Evolutionary conservation across 2,888 invertebrate species (phyloP).

Genomic region (Lacanobia oleracea): DNA sequence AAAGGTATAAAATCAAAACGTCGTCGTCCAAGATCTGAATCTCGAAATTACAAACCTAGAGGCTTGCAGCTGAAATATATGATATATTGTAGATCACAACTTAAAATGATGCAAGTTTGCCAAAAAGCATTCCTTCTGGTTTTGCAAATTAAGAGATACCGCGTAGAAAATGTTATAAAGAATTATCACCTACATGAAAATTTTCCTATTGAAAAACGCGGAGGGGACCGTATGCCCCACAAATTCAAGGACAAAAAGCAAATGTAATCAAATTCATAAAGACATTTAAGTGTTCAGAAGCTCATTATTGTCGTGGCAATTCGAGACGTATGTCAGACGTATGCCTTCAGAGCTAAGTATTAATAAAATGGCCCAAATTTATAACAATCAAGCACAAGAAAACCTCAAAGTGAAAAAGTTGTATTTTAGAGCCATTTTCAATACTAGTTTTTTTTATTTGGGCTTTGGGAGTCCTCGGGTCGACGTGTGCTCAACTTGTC

Average conservation of each 20-base stretch:
- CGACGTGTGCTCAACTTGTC: constrained; percentile 42
- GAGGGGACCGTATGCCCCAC: too few relatives aligned
- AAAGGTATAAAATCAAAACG: too few relatives aligned
- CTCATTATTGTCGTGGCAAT: constrained; percentile 8
- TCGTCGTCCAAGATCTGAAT: neutral
- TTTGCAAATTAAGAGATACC: too few relatives aligned
- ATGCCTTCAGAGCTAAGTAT: constrained; percentile 12
- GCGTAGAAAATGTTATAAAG: constrained; percentile 8
- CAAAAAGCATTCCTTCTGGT: too few relatives aligned
- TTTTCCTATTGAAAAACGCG: too few relatives aligned
- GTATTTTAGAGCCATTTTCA: constrained; percentile 34
- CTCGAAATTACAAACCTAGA: constrained; percentile 11
- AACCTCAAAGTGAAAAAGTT: constrained; percentile 1
- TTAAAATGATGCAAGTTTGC: too few relatives aligned
- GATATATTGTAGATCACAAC: too few relatives aligned
- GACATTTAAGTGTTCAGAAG: constrained; percentile 3
- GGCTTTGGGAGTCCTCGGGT: constrained; percentile 55
- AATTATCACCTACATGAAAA: constrained; percentile 1
- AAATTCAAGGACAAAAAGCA: too few relatives aligned
- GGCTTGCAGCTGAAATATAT: neutral
- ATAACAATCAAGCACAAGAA: too few relatives aligned
- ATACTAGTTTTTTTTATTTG: constrained; percentile 46
- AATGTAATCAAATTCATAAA: neutral
- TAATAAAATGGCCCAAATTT: too few relatives aligned
- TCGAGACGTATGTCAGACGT: constrained; percentile 15